These are phyloP conservation scores for Petaurus breviceps DNA, from an alignment of 2,113 vertebrate species.

Conservation along the genomic window DNA sequence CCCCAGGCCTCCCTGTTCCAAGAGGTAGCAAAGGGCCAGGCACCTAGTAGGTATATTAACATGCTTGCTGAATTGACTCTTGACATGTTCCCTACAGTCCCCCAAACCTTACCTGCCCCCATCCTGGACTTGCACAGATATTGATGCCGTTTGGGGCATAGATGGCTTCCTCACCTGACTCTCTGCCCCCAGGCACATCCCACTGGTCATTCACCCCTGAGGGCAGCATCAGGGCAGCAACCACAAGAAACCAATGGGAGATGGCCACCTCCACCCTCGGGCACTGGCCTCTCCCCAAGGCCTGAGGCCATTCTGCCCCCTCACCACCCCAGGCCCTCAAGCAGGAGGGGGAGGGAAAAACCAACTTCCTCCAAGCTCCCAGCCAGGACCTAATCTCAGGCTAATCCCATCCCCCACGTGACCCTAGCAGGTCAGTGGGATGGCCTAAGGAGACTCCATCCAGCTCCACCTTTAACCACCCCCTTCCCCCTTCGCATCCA, in stretches of 20 bases:
- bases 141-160: neutral
- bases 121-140: too few relatives aligned
- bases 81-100: neutral
- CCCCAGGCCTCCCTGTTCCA: neutral
- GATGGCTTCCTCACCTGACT: neutral
- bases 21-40: neutral
- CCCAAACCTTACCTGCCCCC: neutral
- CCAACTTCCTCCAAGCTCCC: neutral
- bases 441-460: neutral
- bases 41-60: too few relatives aligned
- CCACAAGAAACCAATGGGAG: slow-evolving; percentile 26
- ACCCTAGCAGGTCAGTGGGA: neutral
- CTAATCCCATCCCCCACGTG: neutral
- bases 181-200: neutral
- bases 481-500: neutral
- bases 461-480: neutral
- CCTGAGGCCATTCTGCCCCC: neutral
- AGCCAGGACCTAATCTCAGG: neutral
- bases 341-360: neutral
- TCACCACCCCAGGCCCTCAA: neutral
- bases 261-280: slow-evolving; percentile 23
- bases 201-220: slow-evolving; percentile 35
- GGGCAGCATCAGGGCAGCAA: too few relatives aligned
- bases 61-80: slow-evolving; percentile 34
- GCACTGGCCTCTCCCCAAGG: neutral